Evolutionary conservation across 2,113 vertebrate genomes (phyloP).

Genomic region (Callionymus lyra): DNA sequence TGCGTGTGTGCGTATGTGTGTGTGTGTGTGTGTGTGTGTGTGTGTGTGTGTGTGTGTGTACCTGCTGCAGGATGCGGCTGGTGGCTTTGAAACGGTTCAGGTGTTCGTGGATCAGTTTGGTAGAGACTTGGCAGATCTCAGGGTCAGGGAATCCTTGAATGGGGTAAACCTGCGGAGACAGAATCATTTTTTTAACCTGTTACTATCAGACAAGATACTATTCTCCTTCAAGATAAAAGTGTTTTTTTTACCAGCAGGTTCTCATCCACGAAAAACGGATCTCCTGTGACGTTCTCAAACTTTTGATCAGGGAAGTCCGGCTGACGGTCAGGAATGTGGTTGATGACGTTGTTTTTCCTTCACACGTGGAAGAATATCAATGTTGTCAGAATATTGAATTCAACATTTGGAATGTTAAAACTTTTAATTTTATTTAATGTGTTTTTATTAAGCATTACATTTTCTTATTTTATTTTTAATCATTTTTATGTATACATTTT

Average conservation of each 20-base stretch:
- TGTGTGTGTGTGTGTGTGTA: background rate
- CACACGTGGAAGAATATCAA: background rate
- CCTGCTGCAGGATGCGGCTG: slow-evolving; percentile 50
- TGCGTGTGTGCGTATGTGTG: background rate
- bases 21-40: background rate
- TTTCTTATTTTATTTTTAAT: no score
- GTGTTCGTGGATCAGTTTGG: slow-evolving; percentile 57
- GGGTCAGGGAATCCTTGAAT: slow-evolving; percentile 64
- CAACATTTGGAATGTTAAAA: no score
- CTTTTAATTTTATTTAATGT: no score
- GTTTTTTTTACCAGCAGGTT: slow-evolving; percentile 55
- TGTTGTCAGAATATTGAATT: no score
- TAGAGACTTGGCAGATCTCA: slow-evolving; percentile 59
- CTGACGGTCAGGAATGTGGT: slow-evolving; percentile 70
- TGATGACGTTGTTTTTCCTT: slow-evolving; percentile 72
- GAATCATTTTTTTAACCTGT: background rate
- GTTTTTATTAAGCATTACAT: no score
- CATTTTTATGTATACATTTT: no score
- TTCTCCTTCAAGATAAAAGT: background rate
- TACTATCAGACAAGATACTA: no score
- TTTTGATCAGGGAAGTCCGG: slow-evolving; percentile 67
- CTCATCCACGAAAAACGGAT: slow-evolving; percentile 70
- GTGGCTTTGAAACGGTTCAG: slow-evolving; percentile 11
- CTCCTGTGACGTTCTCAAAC: slow-evolving; percentile 68
- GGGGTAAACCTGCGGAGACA: slow-evolving; percentile 66